A percentile compares a stretch with the other conserved stretches of the same genome.
phyloP scores from a whole-genome alignment of 2,797 vertebrate species.

The Sciurus vulgaris region DNA sequence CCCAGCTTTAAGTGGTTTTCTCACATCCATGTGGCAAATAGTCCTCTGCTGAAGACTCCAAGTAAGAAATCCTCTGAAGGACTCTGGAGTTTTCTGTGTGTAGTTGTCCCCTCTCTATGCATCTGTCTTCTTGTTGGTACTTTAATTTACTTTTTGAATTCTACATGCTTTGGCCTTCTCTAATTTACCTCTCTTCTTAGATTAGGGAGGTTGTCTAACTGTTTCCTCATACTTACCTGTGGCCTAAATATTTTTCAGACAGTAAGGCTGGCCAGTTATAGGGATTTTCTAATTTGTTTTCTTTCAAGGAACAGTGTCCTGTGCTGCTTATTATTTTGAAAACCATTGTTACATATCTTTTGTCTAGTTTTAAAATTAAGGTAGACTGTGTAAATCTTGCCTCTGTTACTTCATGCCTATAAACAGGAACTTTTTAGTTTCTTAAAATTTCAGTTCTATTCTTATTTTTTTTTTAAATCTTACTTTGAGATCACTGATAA shows the following conservation, averaged over 20 bases:
- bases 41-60: background rate
- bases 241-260: background rate
- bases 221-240: background rate
- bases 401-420: background rate
- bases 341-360: background rate
- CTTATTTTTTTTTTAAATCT: background rate
- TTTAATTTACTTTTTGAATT: background rate
- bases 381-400: background rate
- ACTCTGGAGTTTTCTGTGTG: background rate
- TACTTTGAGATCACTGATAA: background rate
- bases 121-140: background rate
- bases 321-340: background rate
- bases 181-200: background rate
- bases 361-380: constrained; percentile 32
- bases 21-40: background rate
- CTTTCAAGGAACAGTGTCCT: background rate
- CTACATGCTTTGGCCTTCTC: background rate
- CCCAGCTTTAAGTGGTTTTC: background rate
- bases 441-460: constrained; percentile 15
- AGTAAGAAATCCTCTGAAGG: background rate
- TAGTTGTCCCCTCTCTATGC: background rate
- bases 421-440: background rate
- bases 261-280: background rate
- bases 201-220: background rate
- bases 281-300: constrained; percentile 4